Conservation (phyloP, 2,888 invertebrate genomes). For the Unio pictorum region DNA sequence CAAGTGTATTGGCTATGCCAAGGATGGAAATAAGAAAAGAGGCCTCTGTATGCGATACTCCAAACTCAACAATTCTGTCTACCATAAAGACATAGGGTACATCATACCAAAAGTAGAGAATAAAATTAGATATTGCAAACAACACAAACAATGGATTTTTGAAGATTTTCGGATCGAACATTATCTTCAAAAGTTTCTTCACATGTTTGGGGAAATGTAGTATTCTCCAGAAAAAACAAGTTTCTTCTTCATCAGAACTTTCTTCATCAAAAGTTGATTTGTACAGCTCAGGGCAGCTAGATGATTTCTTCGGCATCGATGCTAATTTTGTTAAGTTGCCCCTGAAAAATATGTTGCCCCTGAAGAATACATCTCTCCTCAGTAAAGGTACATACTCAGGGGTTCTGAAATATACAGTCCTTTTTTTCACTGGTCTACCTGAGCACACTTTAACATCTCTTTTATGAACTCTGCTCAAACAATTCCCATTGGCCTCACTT, state of each 20-base stretch:
- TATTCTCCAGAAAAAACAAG: slow-evolving; percentile 19
- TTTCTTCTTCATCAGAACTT: slow-evolving; percentile 41
- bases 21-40: slow-evolving; percentile 88
- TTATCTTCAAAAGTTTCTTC: slow-evolving; percentile 52
- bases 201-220: slow-evolving; percentile 48
- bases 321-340: slow-evolving; percentile 22
- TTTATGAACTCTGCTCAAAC: neutral
- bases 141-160: slow-evolving; percentile 58
- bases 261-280: slow-evolving; percentile 36
- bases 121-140: slow-evolving; percentile 87
- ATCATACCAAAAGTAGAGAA: slow-evolving; percentile 91
- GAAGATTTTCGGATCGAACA: slow-evolving; percentile 64
- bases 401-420: slow-evolving; percentile 11
- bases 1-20: slow-evolving; percentile 84
- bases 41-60: slow-evolving; percentile 64
- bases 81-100: slow-evolving; percentile 95
- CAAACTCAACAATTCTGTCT: slow-evolving; percentile 81
- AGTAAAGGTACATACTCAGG: slow-evolving; percentile 52
- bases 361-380: slow-evolving; percentile 68
- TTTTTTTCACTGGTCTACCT: slow-evolving; percentile 15
- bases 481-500: slow-evolving; percentile 5
- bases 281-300: slow-evolving; percentile 89
- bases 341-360: slow-evolving; percentile 55
- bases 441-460: too few relatives aligned
- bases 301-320: slow-evolving; percentile 76